Percentiles rank a stretch among this genome's conserved stretches.
Evolutionary conservation across 2,113 vertebrate species (phyloP).

Genomic region (Serinus canaria): DNA sequence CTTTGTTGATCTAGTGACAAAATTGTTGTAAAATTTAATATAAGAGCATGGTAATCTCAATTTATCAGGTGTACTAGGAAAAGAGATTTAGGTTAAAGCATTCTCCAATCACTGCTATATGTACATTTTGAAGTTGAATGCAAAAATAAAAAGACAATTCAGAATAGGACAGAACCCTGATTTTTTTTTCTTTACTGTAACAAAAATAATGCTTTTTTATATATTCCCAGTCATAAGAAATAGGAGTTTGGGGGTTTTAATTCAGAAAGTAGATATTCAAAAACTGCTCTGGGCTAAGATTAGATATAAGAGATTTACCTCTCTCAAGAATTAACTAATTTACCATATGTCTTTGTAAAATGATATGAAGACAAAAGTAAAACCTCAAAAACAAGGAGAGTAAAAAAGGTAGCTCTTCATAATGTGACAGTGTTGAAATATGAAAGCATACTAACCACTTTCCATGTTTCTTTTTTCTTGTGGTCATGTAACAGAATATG

Average conservation of each 20-base stretch:
- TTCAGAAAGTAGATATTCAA: background rate
- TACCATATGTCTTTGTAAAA: slow-evolving; percentile 8
- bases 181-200: background rate
- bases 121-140: background rate
- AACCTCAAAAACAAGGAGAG: background rate
- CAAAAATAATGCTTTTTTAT: background rate
- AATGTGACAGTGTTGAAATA: slow-evolving; percentile 26
- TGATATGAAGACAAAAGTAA: background rate
- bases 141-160: background rate
- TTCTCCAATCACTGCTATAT: background rate
- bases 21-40: background rate
- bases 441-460: slow-evolving; percentile 22
- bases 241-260: background rate
- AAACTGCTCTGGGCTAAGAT: background rate
- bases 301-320: background rate
- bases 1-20: background rate
- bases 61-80: background rate
- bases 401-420: slow-evolving; percentile 3
- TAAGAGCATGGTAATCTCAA: background rate
- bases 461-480: slow-evolving; percentile 41
- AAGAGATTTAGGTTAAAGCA: background rate
- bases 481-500: slow-evolving; percentile 31
- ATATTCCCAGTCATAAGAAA: background rate
- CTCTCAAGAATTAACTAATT: background rate
- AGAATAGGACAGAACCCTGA: background rate